phyloP scores from a whole-genome alignment of 2,888 invertebrate genomes.

The Toxonevra muliebris region DNA sequence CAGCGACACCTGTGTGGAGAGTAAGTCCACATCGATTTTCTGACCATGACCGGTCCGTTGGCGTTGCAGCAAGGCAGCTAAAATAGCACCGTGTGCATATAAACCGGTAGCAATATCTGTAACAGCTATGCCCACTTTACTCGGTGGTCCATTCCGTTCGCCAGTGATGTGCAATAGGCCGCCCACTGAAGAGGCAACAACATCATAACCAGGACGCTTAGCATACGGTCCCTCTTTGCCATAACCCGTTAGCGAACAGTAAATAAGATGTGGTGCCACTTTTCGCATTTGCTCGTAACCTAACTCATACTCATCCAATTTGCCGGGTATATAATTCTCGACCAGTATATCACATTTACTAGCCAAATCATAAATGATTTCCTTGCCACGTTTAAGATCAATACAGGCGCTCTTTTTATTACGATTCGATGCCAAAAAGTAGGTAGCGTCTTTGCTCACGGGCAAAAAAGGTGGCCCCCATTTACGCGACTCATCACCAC shows the following conservation, averaged over 20 bases:
- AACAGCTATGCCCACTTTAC: constrained; percentile 91
- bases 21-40: constrained; percentile 91
- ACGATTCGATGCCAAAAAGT: constrained; percentile 89
- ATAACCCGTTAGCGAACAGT: constrained; percentile 94
- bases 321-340: constrained; percentile 95
- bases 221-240: constrained; percentile 88
- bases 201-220: constrained; percentile 92
- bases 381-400: constrained; percentile 78
- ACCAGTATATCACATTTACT: constrained; percentile 85
- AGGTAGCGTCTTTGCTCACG: constrained; percentile 75
- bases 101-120: constrained; percentile 95
- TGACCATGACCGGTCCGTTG: constrained; percentile 84
- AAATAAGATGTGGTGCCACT: constrained; percentile 82
- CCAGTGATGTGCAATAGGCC: constrained; percentile 93
- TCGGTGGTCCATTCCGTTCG: constrained; percentile 81
- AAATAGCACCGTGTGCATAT: constrained; percentile 93
- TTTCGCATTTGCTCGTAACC: constrained; percentile 79
- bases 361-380: constrained; percentile 79
- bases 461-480: constrained; percentile 93
- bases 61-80: constrained; percentile 87
- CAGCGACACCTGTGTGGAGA: constrained; percentile 90
- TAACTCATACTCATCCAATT: constrained; percentile 77
- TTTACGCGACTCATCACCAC: constrained; percentile 89
- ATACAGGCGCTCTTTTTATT: constrained; percentile 94
- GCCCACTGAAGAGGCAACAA: constrained; percentile 92